A percentile compares a stretch with the other conserved stretches of the same genome.
Evolutionary conservation across 1,140 invertebrate species (phyloP).

Genomic region (Bicyclus anynana): DNA sequence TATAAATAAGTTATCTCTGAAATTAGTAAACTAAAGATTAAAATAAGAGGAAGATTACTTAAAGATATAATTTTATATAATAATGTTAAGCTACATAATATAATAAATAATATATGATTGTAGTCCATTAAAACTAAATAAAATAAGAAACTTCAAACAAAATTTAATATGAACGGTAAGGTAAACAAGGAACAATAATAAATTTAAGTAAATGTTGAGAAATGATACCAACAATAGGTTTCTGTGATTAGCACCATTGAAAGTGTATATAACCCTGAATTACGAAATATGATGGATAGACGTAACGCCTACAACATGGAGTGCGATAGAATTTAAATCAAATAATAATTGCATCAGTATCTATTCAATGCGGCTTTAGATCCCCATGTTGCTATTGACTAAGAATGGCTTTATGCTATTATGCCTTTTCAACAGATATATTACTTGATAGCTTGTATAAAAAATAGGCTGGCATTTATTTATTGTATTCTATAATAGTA

Average conservation of each 20-base stretch:
- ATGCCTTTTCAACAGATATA: background rate
- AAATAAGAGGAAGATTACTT: too few relatives aligned
- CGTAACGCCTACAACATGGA: conserved; percentile 17
- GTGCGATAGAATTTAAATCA: conserved; percentile 21
- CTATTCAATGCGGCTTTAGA: conserved; percentile 19
- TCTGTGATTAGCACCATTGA: conserved; percentile 31
- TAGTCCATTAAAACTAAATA: background rate
- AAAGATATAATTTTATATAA: too few relatives aligned
- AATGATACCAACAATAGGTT: conserved; percentile 24
- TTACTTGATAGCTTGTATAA: background rate
- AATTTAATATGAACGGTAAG: background rate
- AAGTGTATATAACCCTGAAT: conserved; percentile 23
- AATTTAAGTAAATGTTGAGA: conserved; percentile 17
- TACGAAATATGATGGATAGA: conserved; percentile 29
- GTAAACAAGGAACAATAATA: background rate
- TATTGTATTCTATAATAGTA: too few relatives aligned
- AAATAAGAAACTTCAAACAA: background rate
- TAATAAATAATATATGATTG: too few relatives aligned
- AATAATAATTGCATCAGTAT: conserved; percentile 26
- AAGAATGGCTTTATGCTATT: conserved; percentile 1
- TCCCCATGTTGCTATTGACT: conserved; percentile 10
- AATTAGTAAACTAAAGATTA: too few relatives aligned
- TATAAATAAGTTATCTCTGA: too few relatives aligned
- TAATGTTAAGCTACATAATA: too few relatives aligned
- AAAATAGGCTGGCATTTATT: conserved; percentile 2